Evolutionary conservation across 1,140 invertebrate genomes (phyloP).

Genomic region (Palaemon carinicauda): DNA sequence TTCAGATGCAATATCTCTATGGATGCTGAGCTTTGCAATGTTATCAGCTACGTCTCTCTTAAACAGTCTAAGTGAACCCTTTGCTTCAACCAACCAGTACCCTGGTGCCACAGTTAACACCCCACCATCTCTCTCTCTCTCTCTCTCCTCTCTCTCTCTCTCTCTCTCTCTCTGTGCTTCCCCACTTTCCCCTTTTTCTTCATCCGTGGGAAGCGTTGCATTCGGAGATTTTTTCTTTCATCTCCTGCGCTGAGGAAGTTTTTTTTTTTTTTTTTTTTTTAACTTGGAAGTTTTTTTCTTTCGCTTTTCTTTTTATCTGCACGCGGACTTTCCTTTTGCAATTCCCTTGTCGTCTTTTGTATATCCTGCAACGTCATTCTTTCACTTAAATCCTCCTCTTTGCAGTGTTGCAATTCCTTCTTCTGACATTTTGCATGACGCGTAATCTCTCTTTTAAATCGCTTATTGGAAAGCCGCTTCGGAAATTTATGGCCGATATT

Average conservation of each 20-base stretch:
- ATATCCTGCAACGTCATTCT: neutral
- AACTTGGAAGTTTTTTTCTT: neutral
- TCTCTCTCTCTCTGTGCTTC: neutral
- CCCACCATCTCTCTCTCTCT: neutral
- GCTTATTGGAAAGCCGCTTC: too few relatives aligned
- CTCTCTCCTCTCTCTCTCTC: neutral
- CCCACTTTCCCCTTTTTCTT: neutral
- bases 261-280: neutral
- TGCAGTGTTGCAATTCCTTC: too few relatives aligned
- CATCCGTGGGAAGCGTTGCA: neutral
- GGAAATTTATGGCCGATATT: too few relatives aligned
- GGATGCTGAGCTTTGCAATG: too few relatives aligned
- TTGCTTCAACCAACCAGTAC: too few relatives aligned
- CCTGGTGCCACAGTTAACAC: too few relatives aligned
- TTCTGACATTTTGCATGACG: too few relatives aligned
- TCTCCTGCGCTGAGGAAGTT: neutral
- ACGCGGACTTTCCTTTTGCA: neutral
- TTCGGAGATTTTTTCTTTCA: neutral
- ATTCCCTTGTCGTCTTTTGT: neutral
- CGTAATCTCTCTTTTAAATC: too few relatives aligned
- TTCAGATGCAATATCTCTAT: too few relatives aligned
- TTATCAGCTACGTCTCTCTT: too few relatives aligned
- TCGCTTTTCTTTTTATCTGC: neutral
- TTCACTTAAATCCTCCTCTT: neutral
- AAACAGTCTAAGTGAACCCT: too few relatives aligned